phyloP scores from a whole-genome alignment of 2,888 invertebrate species.

The Orchesellides sinensis region DNA sequence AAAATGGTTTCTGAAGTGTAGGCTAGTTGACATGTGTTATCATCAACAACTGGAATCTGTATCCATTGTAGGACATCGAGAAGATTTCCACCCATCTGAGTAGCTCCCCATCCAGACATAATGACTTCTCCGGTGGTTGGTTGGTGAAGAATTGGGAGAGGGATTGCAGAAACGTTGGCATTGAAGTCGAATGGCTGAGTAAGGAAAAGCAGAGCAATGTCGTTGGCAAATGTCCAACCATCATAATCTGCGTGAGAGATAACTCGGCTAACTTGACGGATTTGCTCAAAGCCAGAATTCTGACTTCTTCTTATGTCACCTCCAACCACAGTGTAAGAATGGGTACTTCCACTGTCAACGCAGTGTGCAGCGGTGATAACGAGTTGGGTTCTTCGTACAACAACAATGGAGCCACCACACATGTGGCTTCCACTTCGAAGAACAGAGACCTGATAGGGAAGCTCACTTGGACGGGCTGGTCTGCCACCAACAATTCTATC shows the following conservation, averaged over 20 bases:
- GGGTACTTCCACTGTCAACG: slow-evolving; percentile 12
- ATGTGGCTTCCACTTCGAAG: slow-evolving; percentile 16
- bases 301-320: slow-evolving; percentile 44
- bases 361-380: slow-evolving; percentile 58
- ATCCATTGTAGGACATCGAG: slow-evolving; percentile 44
- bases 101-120: slow-evolving; percentile 73
- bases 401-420: slow-evolving; percentile 40
- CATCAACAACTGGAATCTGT: slow-evolving; percentile 56
- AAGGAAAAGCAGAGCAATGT: slow-evolving; percentile 71
- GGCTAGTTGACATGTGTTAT: slow-evolving; percentile 60
- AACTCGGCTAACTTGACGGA: slow-evolving; percentile 23
- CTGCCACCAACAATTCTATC: slow-evolving; percentile 58
- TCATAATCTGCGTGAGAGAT: slow-evolving; percentile 68
- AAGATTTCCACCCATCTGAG: slow-evolving; percentile 26
- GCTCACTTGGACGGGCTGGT: slow-evolving; percentile 34
- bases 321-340: slow-evolving; percentile 45
- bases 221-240: slow-evolving; percentile 61
- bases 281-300: slow-evolving; percentile 53
- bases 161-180: slow-evolving; percentile 65
- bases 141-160: slow-evolving; percentile 59
- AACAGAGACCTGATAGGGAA: slow-evolving; percentile 55
- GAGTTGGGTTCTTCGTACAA: neutral
- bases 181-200: slow-evolving; percentile 57
- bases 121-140: slow-evolving; percentile 50
- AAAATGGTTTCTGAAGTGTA: slow-evolving; percentile 49